Base-by-base conservation (phyloP, 2,113 vertebrate species). In the Psittacus erithacus region DNA sequence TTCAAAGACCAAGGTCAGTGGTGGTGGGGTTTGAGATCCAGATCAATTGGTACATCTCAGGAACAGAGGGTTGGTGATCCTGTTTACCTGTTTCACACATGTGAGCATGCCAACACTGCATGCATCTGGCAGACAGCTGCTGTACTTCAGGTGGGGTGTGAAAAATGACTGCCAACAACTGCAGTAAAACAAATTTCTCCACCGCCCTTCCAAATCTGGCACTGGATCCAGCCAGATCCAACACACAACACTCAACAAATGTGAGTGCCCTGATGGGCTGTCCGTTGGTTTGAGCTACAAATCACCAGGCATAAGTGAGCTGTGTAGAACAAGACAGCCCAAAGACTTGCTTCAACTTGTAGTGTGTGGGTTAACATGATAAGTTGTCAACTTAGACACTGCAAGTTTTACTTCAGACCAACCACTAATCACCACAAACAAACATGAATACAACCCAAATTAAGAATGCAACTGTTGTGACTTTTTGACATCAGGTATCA, bases 311-410 rank as follows among this genome's bases (percentile, higher is more conserved):
- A 24, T 11, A 60, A 71, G 39, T 0, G 0, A 28, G 46, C 16
- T 57, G 55, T 1, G 57, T 62, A 69, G 57, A 90, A 47, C 7
- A 60, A 27, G 73, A 69, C 12, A 70, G 55, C 13, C 44, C 16
- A 24, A 83, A 84, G 47, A 69, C 46, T 28, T 53, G n/a, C 1
- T 2, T 50, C 50, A 71, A 17, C 59, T 17, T 38, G 69, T 24
- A 70, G 39, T 2, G 1, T 2, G 1, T 1, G 8, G 31, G 44
- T 53, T 92, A 93, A 69, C 23, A 38, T 0, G 2, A 10, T 8
- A 75, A 47, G 16, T 1, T 90, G 53, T 77, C 80, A 59, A 35
- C 41, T 83, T 7, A 22, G 41, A 38, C 38, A 63, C 25, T 24
- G 23, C 18, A 86, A 57, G 49, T 92, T 86, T 65, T 82, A 75